Base-by-base conservation (phyloP, 1,140 invertebrate species). In the Leguminivora glycinivorella region DNA sequence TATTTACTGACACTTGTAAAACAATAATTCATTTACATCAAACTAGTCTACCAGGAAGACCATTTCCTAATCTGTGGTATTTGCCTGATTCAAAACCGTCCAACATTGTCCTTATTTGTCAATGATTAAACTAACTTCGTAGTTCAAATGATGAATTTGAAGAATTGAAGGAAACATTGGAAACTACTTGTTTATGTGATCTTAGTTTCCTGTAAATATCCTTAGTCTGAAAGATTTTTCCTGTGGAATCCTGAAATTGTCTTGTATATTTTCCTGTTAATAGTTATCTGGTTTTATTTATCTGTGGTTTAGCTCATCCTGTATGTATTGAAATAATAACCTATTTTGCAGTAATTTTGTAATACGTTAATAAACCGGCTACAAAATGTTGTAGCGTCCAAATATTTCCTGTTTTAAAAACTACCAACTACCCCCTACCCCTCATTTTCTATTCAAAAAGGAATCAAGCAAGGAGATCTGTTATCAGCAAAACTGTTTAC, bases 191-290 rank as follows among this genome's bases (percentile, higher is more conserved):
- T 52, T 52, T 19, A 6, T 52, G 0, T 10, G 47, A 52, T 22
- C 19, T 52, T 9, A n/a, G 40, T 52, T 52, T 52, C 19, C 47
- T 10, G 47, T 52, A 22, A 52, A 52, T 52, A 52, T 22, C 7
- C 19, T 52, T 22, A 52, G 9, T 0, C 19, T 52, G 19, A 17
- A 47, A 17, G 14, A 47, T 47, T 52, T 52, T 19, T 52, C 47
- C 47, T 52, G 47, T 52, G 6, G 40, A 43, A 2, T 12, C 2
- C 34, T 12, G 34, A 38, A 12, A 38, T 38, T 38, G 34, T 52
- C 47, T 52, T 52, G 47, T 52, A 19, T 52, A 10, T 52, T 52
- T 52, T 52, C 47, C 47, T 52, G 47, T 52, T 52, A n/a, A 9
- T 40, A 40, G 29, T 31, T 31, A 31, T 17, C n/a, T 43, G 9